Conservation (phyloP, 2,888 invertebrate genomes). For the Corbicula japonica region DNA sequence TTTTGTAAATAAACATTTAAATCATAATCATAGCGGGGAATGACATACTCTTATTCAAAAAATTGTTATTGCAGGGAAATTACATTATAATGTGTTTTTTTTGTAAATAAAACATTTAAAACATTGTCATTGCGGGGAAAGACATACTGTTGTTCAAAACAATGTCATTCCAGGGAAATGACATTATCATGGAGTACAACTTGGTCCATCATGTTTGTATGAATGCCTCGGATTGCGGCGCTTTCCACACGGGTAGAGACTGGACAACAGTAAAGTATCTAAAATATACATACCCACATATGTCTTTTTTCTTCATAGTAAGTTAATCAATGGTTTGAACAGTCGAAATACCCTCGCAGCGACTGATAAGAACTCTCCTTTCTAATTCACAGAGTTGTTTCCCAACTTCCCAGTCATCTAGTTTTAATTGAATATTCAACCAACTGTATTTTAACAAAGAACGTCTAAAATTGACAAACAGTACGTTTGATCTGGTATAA, state of each 20-base stretch:
- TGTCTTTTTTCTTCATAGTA: too few relatives aligned
- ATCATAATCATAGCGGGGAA: slow-evolving; percentile 55
- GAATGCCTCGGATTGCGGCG: slow-evolving; percentile 74
- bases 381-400: too few relatives aligned
- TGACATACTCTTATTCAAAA: background rate
- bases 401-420: too few relatives aligned
- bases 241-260: slow-evolving; percentile 70
- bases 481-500: too few relatives aligned
- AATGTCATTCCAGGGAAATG: slow-evolving; percentile 67
- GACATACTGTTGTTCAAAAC: background rate
- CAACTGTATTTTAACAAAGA: too few relatives aligned
- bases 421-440: too few relatives aligned
- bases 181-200: slow-evolving; percentile 75
- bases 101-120: background rate
- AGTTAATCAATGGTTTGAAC: too few relatives aligned
- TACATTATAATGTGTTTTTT: slow-evolving; percentile 61
- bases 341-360: too few relatives aligned
- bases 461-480: too few relatives aligned
- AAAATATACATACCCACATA: background rate
- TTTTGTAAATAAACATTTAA: slow-evolving; percentile 74
- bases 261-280: slow-evolving; percentile 68
- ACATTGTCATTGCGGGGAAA: background rate
- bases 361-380: too few relatives aligned
- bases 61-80: slow-evolving; percentile 60
- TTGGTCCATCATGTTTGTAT: slow-evolving; percentile 71